Evolutionary conservation across 2,113 vertebrate species (phyloP).

Genomic region (Galbula dea): DNA sequence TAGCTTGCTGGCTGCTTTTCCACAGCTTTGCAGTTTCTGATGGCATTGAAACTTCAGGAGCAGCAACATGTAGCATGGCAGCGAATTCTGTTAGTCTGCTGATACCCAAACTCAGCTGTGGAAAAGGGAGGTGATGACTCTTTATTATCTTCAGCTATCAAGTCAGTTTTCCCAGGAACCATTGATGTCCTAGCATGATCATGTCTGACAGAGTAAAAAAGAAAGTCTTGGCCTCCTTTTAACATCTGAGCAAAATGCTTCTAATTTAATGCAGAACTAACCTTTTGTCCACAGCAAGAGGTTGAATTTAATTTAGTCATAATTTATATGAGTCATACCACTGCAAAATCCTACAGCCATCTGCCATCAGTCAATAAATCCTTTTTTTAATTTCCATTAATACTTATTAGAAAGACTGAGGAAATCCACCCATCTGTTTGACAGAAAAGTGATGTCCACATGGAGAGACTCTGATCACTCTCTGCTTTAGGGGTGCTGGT

Average conservation of each 20-base stretch:
- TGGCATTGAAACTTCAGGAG: not conserved
- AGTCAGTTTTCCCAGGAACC: not conserved
- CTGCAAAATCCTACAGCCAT: constrained; percentile 48
- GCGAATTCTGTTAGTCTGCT: not conserved
- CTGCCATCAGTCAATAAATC: constrained; percentile 54
- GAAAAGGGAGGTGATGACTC: not conserved
- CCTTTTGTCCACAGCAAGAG: constrained; percentile 33
- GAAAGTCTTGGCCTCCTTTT: not conserved
- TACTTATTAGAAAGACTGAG: constrained; percentile 57
- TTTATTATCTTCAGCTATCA: not conserved
- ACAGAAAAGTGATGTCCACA: not conserved
- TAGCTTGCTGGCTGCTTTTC: not conserved
- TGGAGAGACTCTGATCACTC: not conserved
- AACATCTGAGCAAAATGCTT: not conserved
- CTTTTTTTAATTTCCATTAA: constrained; percentile 61
- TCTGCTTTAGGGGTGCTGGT: not conserved
- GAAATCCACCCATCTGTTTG: constrained; percentile 46
- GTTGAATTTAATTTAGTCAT: constrained; percentile 22
- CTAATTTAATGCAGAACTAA: constrained; percentile 21
- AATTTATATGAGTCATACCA: constrained; percentile 41
- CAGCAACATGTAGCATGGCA: not conserved
- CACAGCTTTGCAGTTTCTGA: not conserved
- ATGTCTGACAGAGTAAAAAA: not conserved
- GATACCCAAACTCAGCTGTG: not conserved
- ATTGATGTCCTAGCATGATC: not conserved